phyloP scores from a whole-genome alignment of 30 jellyfish, hydroid and myxozoan species.

The Cassiopea andromeda region DNA sequence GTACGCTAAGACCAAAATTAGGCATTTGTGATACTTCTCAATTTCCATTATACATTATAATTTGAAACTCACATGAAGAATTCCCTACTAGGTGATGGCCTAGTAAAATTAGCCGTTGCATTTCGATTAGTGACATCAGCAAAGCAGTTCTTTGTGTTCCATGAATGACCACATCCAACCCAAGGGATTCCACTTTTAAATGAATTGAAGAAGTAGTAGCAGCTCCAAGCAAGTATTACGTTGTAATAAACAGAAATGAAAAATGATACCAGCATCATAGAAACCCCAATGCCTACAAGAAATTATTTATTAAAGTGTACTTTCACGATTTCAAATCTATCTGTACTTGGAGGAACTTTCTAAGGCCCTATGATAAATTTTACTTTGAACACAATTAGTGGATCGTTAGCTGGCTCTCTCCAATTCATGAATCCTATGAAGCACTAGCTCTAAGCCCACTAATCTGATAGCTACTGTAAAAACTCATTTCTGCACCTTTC shows the following conservation, averaged over 20 bases:
- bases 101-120: not conserved
- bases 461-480: too few relatives aligned
- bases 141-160: slow-evolving; percentile 77
- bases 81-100: slow-evolving; percentile 86
- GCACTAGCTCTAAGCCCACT: too few relatives aligned
- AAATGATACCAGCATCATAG: slow-evolving; percentile 84
- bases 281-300: slow-evolving; percentile 81
- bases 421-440: too few relatives aligned
- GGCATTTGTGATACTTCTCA: too few relatives aligned
- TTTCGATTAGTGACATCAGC: slow-evolving; percentile 42
- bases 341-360: too few relatives aligned
- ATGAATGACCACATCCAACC: slow-evolving; percentile 84
- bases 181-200: slow-evolving; percentile 80
- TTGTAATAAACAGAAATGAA: slow-evolving; percentile 85
- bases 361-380: too few relatives aligned
- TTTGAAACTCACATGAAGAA: slow-evolving; percentile 67
- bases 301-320: too few relatives aligned
- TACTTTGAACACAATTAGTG: too few relatives aligned
- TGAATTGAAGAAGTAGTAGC: slow-evolving; percentile 77
- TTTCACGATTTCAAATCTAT: too few relatives aligned
- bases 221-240: slow-evolving; percentile 96
- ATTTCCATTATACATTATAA: not conserved
- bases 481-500: too few relatives aligned
- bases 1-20: too few relatives aligned
- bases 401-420: too few relatives aligned